A percentile compares a stretch with the other conserved stretches of the same genome.
phyloP scores from a whole-genome alignment of 2,113 vertebrate genomes.

The Scomber colias region DNA sequence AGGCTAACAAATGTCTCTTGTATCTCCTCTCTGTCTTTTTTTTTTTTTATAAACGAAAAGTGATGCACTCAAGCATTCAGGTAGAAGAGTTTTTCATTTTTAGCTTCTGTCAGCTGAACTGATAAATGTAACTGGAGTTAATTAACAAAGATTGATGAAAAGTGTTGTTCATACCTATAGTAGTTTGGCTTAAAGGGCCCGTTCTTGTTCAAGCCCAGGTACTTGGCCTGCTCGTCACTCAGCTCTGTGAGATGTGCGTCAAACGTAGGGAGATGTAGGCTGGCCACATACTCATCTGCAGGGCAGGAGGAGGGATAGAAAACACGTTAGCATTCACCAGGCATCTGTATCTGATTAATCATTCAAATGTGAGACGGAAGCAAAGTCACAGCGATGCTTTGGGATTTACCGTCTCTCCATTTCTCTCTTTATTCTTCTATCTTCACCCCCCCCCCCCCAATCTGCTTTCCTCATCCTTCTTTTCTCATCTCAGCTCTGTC shows the following conservation, averaged over 20 bases:
- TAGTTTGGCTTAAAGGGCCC: slow-evolving; percentile 99
- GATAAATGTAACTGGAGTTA: too few species aligned
- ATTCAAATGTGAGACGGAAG: slow-evolving; percentile 23
- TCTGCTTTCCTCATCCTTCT: background rate
- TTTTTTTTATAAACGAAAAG: too few species aligned
- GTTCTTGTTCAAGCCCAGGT: slow-evolving; percentile 98
- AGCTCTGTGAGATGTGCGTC: slow-evolving; percentile 99
- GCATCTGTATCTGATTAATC: slow-evolving; percentile 2
- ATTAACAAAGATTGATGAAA: too few species aligned
- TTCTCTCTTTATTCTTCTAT: background rate
- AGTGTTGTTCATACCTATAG: slow-evolving; percentile 88
- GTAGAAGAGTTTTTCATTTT: too few species aligned
- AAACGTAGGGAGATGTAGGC: slow-evolving; percentile 96
- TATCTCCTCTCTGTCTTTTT: too few species aligned
- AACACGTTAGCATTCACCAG: background rate
- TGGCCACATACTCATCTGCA: slow-evolving; percentile 97
- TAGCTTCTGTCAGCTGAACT: too few species aligned
- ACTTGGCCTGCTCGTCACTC: slow-evolving; percentile 97
- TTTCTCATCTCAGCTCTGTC: background rate
- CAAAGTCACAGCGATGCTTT: background rate
- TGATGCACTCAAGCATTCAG: too few species aligned
- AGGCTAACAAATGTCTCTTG: too few species aligned
- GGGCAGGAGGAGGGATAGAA: background rate
- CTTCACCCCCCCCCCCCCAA: background rate
- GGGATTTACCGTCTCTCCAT: background rate